A percentile compares a stretch with the other conserved stretches of the same genome.
Conservation (phyloP, 1,140 invertebrate species). For the Penaeus chinensis region DNA sequence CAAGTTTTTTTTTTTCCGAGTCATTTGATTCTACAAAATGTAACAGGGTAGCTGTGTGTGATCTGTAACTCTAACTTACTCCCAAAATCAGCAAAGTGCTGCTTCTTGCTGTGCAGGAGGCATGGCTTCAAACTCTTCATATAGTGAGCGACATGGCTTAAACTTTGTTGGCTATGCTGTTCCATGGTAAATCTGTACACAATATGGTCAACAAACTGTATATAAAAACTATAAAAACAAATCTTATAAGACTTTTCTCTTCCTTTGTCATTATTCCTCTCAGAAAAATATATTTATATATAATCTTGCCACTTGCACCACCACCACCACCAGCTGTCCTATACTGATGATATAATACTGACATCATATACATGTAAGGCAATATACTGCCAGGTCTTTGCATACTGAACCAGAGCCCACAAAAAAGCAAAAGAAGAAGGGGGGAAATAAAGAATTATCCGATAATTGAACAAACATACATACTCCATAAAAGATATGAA, state of each 20-base stretch:
- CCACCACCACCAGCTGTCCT: constrained; percentile 33
- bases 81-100: too few species aligned
- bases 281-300: constrained; percentile 16
- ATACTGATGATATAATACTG: constrained; percentile 55
- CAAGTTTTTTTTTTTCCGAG: too few species aligned
- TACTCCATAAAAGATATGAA: neutral
- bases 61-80: too few species aligned
- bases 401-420: neutral
- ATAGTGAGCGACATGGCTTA: too few species aligned
- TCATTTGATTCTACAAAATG: too few species aligned
- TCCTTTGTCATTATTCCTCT: neutral
- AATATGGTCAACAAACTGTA: neutral
- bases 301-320: constrained; percentile 18
- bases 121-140: too few species aligned
- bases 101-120: too few species aligned
- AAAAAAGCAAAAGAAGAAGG: constrained; percentile 13
- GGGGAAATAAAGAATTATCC: neutral
- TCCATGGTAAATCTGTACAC: too few species aligned
- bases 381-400: constrained; percentile 9
- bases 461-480: constrained; percentile 11
- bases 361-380: constrained; percentile 44
- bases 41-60: too few species aligned
- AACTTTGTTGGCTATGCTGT: too few species aligned
- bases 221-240: constrained; percentile 10
- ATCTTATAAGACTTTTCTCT: neutral